These are phyloP conservation scores for Proterorhinus semilunaris DNA, from an alignment of 2,113 vertebrate species.

Conservation along the genomic window DNA sequence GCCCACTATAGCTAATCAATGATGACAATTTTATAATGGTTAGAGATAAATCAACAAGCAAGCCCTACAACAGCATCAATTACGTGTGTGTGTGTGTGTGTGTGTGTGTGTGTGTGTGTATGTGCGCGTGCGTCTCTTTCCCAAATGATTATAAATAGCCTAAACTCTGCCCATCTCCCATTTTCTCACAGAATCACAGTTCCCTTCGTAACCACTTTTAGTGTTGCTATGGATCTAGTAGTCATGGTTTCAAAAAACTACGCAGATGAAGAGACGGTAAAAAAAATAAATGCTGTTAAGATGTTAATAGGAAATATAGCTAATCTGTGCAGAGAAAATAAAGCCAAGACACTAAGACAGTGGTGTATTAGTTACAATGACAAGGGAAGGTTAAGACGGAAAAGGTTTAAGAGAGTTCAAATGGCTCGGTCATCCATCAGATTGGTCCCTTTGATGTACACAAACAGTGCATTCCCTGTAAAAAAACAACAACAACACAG, in stretches of 20 bases:
- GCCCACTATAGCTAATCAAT: slow-evolving; percentile 37
- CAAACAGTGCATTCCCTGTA: slow-evolving; percentile 12
- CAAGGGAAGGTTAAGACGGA: slow-evolving; percentile 37
- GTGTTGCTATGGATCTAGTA: slow-evolving; percentile 72
- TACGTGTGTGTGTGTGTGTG: too few relatives aligned
- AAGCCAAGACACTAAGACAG: slow-evolving; percentile 15
- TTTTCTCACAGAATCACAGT: not conserved
- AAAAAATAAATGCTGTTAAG: slow-evolving; percentile 16
- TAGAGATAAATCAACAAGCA: too few relatives aligned
- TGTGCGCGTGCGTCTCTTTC: too few relatives aligned
- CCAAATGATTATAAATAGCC: too few relatives aligned
- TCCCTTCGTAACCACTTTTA: slow-evolving; percentile 56
- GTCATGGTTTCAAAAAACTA: slow-evolving; percentile 76
- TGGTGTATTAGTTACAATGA: slow-evolving; percentile 19
- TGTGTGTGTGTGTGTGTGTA: too few relatives aligned
- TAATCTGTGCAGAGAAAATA: slow-evolving; percentile 25
- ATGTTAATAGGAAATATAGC: slow-evolving; percentile 15
- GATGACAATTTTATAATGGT: slow-evolving; percentile 34
- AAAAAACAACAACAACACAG: not conserved
- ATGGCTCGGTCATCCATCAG: slow-evolving; percentile 1
- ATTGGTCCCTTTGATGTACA: not conserved
- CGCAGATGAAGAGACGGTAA: slow-evolving; percentile 59
- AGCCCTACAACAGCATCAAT: too few relatives aligned
- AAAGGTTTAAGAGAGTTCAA: slow-evolving; percentile 11
- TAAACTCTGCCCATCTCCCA: not conserved